Evolutionary conservation across 2,888 invertebrate genomes (phyloP), one percentile per base, ranked within the genome.

Genomic region (Zygogramma bicolorata): DNA sequence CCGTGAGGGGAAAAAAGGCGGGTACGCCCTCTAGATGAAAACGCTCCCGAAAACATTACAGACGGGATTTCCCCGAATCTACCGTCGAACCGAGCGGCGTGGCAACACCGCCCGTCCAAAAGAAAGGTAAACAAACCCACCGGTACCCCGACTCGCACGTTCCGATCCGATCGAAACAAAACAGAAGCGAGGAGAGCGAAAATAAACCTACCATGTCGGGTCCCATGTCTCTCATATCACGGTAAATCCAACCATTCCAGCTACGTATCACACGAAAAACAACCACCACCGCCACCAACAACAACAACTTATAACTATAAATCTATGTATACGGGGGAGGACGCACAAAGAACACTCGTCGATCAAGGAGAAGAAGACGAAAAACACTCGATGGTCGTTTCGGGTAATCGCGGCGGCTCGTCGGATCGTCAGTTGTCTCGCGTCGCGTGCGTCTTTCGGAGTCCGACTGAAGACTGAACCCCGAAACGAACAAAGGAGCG

Each of bases 131-230:
- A 75, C 75, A 77, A 77, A 74, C 69, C 49, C 22, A 49, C 34
- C 49, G 27, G 20, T n/a, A n/a, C n/a, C n/a, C 58, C 7, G 8
- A n/a, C 18, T n/a, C 22, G 10, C 0, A 31, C 29, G 31, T 25
- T 57, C 22, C 8, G 18, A 18, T 22, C n/a, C 20, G 8, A 34
- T 31, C 34, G 20, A 67, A 60, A 1, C 27, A 63, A 29, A 27
- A 2, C 25, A 8, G 29, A 8, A 57, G n/a, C 13, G 25, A 67
- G n/a, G n/a, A n/a, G n/a, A n/a, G n/a, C n/a, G n/a, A n/a, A n/a
- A n/a, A n/a, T n/a, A n/a, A n/a, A 84, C 80, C 90, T 89, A 93
- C 93, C 93, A 93, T 93, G 89, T 93, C 93, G 89, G 93, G 93
- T 90, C 93, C 93, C 92, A 93, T 92, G 89, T 92, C 92, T 91